A percentile compares a stretch with the other conserved stretches of the same genome.
These are phyloP conservation scores for Aselliscus stoliczkanus DNA, from an alignment of 2,797 vertebrate species.

Conservation along the genomic window DNA sequence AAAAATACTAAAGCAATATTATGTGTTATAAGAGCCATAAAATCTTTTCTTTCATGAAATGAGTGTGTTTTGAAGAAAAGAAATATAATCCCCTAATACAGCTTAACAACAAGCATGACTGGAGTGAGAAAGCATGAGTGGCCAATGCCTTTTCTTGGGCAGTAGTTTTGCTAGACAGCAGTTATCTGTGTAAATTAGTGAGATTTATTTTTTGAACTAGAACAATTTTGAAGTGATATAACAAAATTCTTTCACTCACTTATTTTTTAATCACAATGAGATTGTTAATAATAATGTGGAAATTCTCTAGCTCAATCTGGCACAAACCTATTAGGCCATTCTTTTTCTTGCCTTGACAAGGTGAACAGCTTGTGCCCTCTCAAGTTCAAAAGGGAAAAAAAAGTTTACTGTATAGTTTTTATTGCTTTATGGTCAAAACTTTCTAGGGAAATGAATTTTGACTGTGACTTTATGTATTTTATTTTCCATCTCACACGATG, in stretches of 20 bases:
- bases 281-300: neutral
- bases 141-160: rapidly evolving
- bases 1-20: neutral
- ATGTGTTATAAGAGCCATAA: neutral
- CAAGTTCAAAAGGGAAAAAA: neutral
- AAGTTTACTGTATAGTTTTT: neutral
- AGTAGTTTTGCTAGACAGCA: neutral
- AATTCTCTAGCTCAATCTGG: neutral
- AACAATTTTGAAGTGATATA: neutral
- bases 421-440: neutral
- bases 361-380: neutral
- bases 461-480: conserved; percentile 16
- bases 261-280: neutral
- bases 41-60: neutral
- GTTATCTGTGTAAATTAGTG: neutral
- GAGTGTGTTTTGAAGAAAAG: neutral
- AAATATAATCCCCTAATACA: neutral
- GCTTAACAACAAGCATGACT: neutral
- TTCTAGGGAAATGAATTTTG: conserved; percentile 32
- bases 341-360: neutral
- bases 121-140: neutral
- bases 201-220: neutral
- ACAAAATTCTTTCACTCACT: neutral
- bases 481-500: conserved; percentile 48
- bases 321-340: neutral